phyloP scores from a whole-genome alignment of 2,113 vertebrate species.

The Echinops telfairi region DNA sequence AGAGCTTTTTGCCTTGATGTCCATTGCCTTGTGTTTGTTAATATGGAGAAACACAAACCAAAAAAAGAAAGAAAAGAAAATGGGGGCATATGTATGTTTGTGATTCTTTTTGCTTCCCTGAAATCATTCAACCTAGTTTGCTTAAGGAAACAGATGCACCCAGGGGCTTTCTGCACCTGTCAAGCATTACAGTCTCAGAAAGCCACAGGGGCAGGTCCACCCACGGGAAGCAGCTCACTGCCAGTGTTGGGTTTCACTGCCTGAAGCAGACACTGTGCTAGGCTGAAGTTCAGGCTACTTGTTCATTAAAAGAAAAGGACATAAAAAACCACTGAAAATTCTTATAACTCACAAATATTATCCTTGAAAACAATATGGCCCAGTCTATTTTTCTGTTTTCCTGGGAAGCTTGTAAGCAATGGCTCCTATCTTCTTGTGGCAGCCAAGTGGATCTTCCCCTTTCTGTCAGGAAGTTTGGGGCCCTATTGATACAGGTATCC shows the following conservation, averaged over 20 bases:
- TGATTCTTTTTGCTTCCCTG: background rate
- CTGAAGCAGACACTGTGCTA: background rate
- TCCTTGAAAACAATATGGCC: conserved; percentile 16
- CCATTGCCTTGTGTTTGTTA: conserved; percentile 38
- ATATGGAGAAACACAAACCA: background rate
- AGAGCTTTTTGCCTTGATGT: conserved; percentile 4
- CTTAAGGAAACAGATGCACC: background rate
- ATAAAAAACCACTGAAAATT: background rate
- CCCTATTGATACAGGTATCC: background rate
- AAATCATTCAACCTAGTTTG: conserved; percentile 51
- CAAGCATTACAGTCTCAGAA: too few relatives aligned
- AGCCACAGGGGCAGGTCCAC: too few relatives aligned
- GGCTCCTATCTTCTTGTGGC: background rate
- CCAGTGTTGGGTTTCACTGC: too few relatives aligned
- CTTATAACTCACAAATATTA: background rate
- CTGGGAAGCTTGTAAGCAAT: conserved; percentile 6
- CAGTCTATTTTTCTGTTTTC: conserved; percentile 44
- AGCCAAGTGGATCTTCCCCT: background rate
- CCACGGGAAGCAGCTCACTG: too few relatives aligned
- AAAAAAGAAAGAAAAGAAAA: background rate
- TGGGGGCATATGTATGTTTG: background rate
- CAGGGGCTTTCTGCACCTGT: background rate
- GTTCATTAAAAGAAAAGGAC: background rate
- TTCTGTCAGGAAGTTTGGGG: background rate
- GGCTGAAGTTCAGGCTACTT: conserved; percentile 17